Percentiles rank a stretch among this genome's conserved stretches.
Evolutionary conservation across 1,140 invertebrate species (phyloP).

Genomic region (Andricus grossulariae): DNA sequence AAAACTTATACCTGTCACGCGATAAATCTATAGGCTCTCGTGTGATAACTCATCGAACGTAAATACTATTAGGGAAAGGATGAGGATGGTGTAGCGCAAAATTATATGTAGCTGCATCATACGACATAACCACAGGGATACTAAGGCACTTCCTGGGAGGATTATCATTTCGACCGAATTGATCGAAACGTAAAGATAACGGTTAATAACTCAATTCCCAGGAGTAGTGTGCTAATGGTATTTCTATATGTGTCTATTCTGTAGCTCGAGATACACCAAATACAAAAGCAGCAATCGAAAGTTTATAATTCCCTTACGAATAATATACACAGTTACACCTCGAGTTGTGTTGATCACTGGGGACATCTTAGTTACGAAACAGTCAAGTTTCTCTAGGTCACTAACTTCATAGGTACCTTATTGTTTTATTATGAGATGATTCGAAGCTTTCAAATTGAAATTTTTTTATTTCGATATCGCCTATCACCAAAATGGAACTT

Average conservation of each 20-base stretch:
- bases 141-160: constrained; percentile 47
- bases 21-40: constrained; percentile 35
- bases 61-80: constrained; percentile 3
- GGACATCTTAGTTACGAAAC: too few species aligned
- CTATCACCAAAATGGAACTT: too few species aligned
- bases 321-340: background rate
- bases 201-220: constrained; percentile 52
- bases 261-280: constrained; percentile 22
- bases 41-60: constrained; percentile 7
- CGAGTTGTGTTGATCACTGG: too few species aligned
- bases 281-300: background rate
- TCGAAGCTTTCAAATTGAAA: too few species aligned
- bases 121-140: constrained; percentile 39
- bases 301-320: background rate
- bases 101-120: constrained; percentile 49
- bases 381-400: too few species aligned
- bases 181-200: constrained; percentile 60
- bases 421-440: constrained; percentile 46
- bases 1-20: background rate
- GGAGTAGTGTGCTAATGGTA: constrained; percentile 44
- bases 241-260: constrained; percentile 33
- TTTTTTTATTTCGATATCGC: too few species aligned
- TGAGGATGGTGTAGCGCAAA: constrained; percentile 33
- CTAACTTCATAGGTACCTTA: too few species aligned
- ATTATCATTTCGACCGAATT: constrained; percentile 58